Base-by-base conservation (phyloP, 2,113 vertebrate species). In the Mormyrus iriodes region DNA sequence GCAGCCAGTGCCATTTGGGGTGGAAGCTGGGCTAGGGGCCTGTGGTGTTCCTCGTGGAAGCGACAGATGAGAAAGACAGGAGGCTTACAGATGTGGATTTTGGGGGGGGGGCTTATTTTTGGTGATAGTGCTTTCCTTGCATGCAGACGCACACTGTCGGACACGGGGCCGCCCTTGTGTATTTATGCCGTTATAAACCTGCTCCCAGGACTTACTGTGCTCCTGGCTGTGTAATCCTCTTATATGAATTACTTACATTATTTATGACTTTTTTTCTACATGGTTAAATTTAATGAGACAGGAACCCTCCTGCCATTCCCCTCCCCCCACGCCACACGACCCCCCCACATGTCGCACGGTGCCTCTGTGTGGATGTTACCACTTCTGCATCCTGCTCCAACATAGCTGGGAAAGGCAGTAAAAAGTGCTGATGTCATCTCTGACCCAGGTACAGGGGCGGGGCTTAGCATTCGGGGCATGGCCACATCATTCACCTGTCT, bases 191-290 rank as follows among this genome's bases (percentile, higher is more conserved):
- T 87, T 93, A 95, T 94, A 69, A 69, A 93, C 90, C 92, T 90
- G 91, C 88, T 76, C 90, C 90, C 88, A 86, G 92, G 91, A 86
- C 55, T 92, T 90, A 76, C 49, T 88, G 82, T 88, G 65, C 84
- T 90, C 89, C 90, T 87, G 90, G 89, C 48, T 35, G 91, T 93
- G 91, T 92, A 94, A 94, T 93, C 93, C 91, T 88, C 91, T 85
- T 91, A 92, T 94, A 94, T 93, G 88, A 93, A 93, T 85, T 86
- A 88, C 90, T 95, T 91, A 73, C 93, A 94, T 95, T 93, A 95
- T 94, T 93, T 69, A 94, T 76, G 76, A 86, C 44, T 87, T 86
- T 84, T 89, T 92, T 91, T 90, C 91, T 86, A 89, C 90, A 89
- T 89, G 91, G 91, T 90, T 93, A 91, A 94, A 94, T 94, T 90